Evolutionary conservation across 2,113 vertebrate genomes (phyloP).

Genomic region (Dicentrarchus labrax): DNA sequence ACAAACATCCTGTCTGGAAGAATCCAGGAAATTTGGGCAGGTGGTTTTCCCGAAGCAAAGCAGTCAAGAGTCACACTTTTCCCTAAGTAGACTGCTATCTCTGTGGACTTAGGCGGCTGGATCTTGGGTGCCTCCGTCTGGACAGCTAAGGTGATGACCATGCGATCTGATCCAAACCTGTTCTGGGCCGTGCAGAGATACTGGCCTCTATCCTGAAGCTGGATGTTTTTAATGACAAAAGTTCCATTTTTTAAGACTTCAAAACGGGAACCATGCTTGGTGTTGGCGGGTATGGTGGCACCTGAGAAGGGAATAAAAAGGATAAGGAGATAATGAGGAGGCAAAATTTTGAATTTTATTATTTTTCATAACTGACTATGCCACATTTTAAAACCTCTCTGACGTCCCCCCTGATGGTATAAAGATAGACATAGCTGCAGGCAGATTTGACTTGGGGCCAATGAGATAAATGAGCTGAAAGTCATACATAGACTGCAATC

Average conservation of each 20-base stretch:
- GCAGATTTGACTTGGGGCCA: neutral
- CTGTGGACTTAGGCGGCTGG: constrained; percentile 59
- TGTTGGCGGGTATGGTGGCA: constrained; percentile 83
- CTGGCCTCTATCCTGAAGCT: constrained; percentile 86
- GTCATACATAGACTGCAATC: neutral
- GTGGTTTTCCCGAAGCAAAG: constrained; percentile 81
- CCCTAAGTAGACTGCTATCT: constrained; percentile 80
- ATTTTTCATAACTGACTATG: neutral
- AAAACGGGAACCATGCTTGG: constrained; percentile 83
- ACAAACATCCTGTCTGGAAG: constrained; percentile 85
- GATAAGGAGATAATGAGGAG: neutral
- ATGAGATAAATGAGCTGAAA: neutral
- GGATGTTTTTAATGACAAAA: constrained; percentile 84
- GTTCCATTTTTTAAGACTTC: constrained; percentile 86
- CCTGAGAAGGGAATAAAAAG: constrained; percentile 65
- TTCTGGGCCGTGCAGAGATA: constrained; percentile 86
- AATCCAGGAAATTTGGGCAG: constrained; percentile 86
- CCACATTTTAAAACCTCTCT: constrained; percentile 2
- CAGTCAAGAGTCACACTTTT: constrained; percentile 79
- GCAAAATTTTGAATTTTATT: neutral
- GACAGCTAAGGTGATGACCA: constrained; percentile 82
- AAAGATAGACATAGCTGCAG: neutral
- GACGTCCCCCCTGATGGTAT: accelerated
- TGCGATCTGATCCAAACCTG: constrained; percentile 82
- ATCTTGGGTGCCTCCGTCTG: constrained; percentile 83